Base-by-base conservation (phyloP, 2,113 vertebrate genomes). In the Malurus cyaneus region DNA sequence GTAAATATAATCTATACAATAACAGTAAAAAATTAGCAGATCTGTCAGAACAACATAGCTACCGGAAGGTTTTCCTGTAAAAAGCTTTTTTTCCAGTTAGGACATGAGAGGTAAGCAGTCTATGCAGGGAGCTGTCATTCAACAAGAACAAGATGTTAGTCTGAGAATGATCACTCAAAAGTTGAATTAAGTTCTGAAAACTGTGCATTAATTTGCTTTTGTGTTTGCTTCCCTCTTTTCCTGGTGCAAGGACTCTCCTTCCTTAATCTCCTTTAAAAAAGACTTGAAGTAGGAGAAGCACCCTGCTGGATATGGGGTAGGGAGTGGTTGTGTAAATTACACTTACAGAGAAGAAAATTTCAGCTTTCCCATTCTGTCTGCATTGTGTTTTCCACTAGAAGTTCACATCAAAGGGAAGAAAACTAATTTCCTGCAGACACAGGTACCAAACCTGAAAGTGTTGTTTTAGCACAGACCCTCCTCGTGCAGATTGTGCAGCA, bases 401-500 rank as follows among this genome's bases (percentile, higher is more conserved):
- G 28, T 25, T 60, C n/a, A 61, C 1, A 1, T 77, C 14, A 72
- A 76, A 88, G 13, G 11, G 24, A 56, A 67, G 11, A 77, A 92
- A 76, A 82, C 32, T 44, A 15, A 52, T 62, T 76, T 79, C 12
- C 70, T 92, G 8, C 8, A 5, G 14, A 21, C 16, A 36, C 6
- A 59, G 26, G 11, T 56, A 67, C 25, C 34, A 57, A 57, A 19
- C 24, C 34, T 26, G 16, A 24, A 70, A 88, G 4, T 56, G 29
- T 5, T 1, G 0, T 31, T 59, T 71, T 5, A 2, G 34, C 23
- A 24, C 0, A 0, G 15, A 19, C 6, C 19, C 8, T 67, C 20
- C 10, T 18, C 1, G 0, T 32, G 8, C 29, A 12, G 6, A 28
- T 17, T 39, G 26, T 1, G 0, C 23, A 25, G 25, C 0, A 0